phyloP scores from a whole-genome alignment of 2,888 invertebrate species.

The Platynereis dumerilii region DNA sequence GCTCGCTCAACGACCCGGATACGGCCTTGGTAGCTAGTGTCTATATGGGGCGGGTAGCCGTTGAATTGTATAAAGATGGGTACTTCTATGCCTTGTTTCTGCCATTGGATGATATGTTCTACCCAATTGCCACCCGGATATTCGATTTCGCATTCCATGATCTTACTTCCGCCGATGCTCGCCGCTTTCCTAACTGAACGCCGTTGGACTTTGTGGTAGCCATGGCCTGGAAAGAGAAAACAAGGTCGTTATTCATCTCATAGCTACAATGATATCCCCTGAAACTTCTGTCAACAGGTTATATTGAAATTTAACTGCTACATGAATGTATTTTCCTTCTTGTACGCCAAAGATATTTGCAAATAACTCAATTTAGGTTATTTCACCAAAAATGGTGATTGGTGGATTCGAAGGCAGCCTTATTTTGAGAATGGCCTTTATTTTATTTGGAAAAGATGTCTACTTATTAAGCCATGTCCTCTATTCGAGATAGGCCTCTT shows the following conservation, averaged over 20 bases:
- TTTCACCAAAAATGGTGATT: no score
- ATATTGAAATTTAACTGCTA: no score
- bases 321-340: no score
- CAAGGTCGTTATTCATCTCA: background rate
- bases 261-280: no score
- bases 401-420: no score
- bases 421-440: no score
- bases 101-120: constrained; percentile 98
- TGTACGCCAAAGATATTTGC: no score
- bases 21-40: constrained; percentile 67
- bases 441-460: no score
- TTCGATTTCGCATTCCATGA: constrained; percentile 97
- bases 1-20: constrained; percentile 36
- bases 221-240: constrained; percentile 6
- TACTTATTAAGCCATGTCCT: no score
- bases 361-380: no score
- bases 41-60: constrained; percentile 95
- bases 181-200: constrained; percentile 78
- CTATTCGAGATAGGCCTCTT: no score
- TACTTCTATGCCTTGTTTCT: constrained; percentile 97
- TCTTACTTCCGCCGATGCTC: constrained; percentile 94
- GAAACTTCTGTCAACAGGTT: no score
- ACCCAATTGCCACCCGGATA: constrained; percentile 94
- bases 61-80: constrained; percentile 99
- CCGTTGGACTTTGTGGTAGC: constrained; percentile 24